Conservation (phyloP, 2,113 vertebrate species). For the Macquaria ambigua region DNA sequence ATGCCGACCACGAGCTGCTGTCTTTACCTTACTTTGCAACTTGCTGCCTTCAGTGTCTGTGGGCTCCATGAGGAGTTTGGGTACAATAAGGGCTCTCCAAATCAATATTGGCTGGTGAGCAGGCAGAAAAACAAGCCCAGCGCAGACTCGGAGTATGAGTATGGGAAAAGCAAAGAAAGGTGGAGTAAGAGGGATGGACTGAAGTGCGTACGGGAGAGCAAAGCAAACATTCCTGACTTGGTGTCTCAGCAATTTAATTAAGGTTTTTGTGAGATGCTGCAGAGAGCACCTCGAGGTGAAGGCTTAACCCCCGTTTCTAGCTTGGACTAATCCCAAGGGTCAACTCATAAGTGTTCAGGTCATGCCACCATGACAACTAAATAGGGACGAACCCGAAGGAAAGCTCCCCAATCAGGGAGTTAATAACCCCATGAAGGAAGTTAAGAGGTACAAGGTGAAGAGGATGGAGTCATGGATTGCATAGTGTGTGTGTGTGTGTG, state of each 20-base stretch:
- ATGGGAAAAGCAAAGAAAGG: conserved; percentile 83
- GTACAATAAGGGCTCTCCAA: background rate
- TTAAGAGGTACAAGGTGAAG: conserved; percentile 71
- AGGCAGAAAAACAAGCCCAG: conserved; percentile 36
- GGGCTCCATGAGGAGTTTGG: background rate
- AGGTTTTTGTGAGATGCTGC: conserved; percentile 81
- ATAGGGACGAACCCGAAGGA: conserved; percentile 46
- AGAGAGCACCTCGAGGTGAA: conserved; percentile 74
- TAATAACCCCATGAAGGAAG: conserved; percentile 74
- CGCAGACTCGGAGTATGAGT: conserved; percentile 4
- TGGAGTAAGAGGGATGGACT: conserved; percentile 50
- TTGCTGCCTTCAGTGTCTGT: background rate
- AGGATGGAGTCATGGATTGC: conserved; percentile 20
- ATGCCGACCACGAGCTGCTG: background rate
- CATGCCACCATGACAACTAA: conserved; percentile 82
- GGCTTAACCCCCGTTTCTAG: conserved; percentile 64
- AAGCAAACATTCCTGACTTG: conserved; percentile 91
- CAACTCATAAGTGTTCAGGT: conserved; percentile 80
- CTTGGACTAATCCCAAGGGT: conserved; percentile 77
- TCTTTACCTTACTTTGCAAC: background rate
- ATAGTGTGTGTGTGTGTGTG: conserved; percentile 1
- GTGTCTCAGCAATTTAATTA: conserved; percentile 95
- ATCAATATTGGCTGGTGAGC: background rate
- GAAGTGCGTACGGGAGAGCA: conserved; percentile 50
- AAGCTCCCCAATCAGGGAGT: conserved; percentile 70